Base-by-base conservation (phyloP, 1,140 invertebrate species). In the Venustaconcha ellipsiformis region DNA sequence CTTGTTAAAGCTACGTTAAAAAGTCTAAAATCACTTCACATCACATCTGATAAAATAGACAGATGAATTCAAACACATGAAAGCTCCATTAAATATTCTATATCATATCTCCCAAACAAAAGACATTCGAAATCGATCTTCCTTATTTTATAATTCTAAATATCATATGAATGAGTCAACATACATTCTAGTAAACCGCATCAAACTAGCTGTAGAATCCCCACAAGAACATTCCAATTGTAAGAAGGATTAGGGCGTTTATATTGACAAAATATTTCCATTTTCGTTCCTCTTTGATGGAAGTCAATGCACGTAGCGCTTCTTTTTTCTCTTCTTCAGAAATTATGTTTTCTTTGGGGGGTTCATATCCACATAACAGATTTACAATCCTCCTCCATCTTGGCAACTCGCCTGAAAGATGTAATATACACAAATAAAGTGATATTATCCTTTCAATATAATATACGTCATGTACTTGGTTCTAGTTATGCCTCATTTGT, bases 141-240 rank as follows among this genome's bases (percentile, higher is more conserved):
- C 37, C 37, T 6, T 0, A 8, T 6, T 48, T 6, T 8, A 48
- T 48, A 48, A 48, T 48, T 48, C 37, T 48, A 48, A 48, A 48
- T 11, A 6, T 48, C 37, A 48, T 11, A 48, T 48, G 37, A 48
- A 48, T 48, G 37, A 48, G 37, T 48, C 37, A 11, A 48, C 4
- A 48, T 11, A 48, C 4, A 48, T 6, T 48, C 6, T 48, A 11
- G 6, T 48, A 48, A 6, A 48, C 37, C 37, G 37, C 37, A 48
- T 48, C 8, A 6, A 48, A 48, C 37, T 48, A 48, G 37, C 37
- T 11, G 37, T 71, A 89, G 73, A 86, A 89, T 14, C 78, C 85
- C 87, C 87, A 88, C 4, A 89, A 59, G 64, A 88, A 89, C 26
- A 87, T 80, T 3, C 84, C 84, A 56, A 88, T 66, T 11, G 74